Conservation (phyloP, 2,113 vertebrate genomes). For the Aspiorhynchus laticeps region DNA sequence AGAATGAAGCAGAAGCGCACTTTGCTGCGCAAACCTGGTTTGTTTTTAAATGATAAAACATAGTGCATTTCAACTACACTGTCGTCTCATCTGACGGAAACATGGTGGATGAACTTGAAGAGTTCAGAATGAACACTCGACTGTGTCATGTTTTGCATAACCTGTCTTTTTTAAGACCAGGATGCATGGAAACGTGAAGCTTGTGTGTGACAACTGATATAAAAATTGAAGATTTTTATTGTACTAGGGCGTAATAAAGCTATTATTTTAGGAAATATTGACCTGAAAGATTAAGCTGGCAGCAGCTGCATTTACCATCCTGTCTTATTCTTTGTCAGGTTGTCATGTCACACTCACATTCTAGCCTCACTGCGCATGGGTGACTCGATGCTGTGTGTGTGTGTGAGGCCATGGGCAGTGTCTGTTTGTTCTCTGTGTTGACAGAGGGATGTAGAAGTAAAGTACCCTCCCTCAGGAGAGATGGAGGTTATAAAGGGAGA, state of each 20-base stretch:
- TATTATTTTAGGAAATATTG: not conserved
- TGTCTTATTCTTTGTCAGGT: conserved; percentile 3
- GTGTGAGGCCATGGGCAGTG: not conserved
- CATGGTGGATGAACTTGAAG: not conserved
- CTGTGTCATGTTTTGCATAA: not conserved
- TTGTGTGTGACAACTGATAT: too few relatives aligned
- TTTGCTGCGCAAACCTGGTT: not conserved
- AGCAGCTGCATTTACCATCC: not conserved
- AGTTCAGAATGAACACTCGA: not conserved
- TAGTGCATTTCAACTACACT: not conserved
- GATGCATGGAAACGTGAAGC: not conserved
- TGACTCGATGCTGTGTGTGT: not conserved
- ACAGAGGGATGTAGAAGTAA: conserved; percentile 58
- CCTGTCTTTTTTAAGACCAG: not conserved
- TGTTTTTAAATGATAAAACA: not conserved
- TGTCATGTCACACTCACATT: not conserved
- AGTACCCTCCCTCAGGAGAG: conserved; percentile 42
- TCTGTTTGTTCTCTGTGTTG: conserved; percentile 64
- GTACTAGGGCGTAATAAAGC: not conserved
- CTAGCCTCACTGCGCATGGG: conserved; percentile 6
- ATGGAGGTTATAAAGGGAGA: conserved; percentile 52
- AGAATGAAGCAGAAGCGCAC: not conserved
- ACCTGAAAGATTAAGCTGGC: not conserved
- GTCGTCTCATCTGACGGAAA: not conserved
- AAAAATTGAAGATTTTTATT: too few relatives aligned